These are phyloP conservation scores for Noctuana brunneofusca DNA, from an alignment of 2,888 invertebrate species.

Conservation along the genomic window DNA sequence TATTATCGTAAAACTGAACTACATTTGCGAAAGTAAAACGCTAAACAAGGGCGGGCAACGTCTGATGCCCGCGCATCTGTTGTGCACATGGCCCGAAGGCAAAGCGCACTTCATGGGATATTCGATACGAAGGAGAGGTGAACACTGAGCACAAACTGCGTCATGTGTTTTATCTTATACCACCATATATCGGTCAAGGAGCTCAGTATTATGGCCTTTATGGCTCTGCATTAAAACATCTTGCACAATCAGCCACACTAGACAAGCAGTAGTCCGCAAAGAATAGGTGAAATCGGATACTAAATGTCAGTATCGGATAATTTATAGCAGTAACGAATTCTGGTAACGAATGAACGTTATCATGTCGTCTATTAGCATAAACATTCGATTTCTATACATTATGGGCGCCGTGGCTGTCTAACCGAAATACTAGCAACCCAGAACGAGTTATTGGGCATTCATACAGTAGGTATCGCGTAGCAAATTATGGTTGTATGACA, in stretches of 20 bases:
- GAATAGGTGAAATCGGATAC: conserved; percentile 25
- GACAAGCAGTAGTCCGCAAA: conserved; percentile 10
- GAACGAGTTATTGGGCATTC: conserved; percentile 48
- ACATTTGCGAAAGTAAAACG: conserved; percentile 39
- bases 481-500: conserved; percentile 49
- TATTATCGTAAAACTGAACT: not conserved
- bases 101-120: conserved; percentile 65
- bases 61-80: conserved; percentile 65
- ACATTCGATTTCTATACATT: conserved; percentile 54
- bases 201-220: conserved; percentile 37
- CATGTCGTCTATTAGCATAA: conserved; percentile 52
- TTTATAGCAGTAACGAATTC: conserved; percentile 30
- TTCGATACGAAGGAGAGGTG: conserved; percentile 59
- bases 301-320: conserved; percentile 23
- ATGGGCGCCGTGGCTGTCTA: conserved; percentile 42
- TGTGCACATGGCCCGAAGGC: conserved; percentile 70
- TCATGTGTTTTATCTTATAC: conserved; percentile 60
- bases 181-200: conserved; percentile 65
- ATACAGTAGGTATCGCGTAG: conserved; percentile 43
- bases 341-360: conserved; percentile 34
- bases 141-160: conserved; percentile 54
- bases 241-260: conserved; percentile 18
- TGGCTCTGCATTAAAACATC: not conserved
- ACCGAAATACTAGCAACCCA: conserved; percentile 55
- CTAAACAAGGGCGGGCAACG: conserved; percentile 48